Base-by-base conservation (phyloP, 2,888 invertebrate species). In the Euplagia quadripunctaria region DNA sequence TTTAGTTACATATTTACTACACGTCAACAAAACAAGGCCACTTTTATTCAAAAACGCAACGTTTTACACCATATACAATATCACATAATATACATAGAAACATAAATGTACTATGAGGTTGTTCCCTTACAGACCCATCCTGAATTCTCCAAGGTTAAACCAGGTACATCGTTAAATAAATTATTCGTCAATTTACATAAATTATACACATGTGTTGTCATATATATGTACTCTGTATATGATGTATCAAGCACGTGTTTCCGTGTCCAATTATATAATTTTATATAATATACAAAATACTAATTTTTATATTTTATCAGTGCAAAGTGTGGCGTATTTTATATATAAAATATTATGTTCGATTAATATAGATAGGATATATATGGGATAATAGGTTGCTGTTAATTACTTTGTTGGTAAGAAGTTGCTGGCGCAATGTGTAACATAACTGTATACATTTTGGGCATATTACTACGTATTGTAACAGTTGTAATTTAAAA, bases 101-200 rank as follows among this genome's bases (percentile, higher is more conserved):
- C 31, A 31, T 61, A 61, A 31, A 31, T 61, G 61, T 61, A 61
- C 61, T 14, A 31, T 61, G 20, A 61, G 61, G 61, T 63, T 31
- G 41, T 74, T 74, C 68, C 42, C 58, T 71, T 64, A 51, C 58
- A 78, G 58, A 64, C 68, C 73, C 72, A 73, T 76, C 73, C 74
- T 75, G 75, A 77, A 73, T 75, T 20, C 51, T 78, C 73, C 79
- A 83, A 83, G 83, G 83, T 64, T 68, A 46, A 51, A 46, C 16
- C 61, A 52, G 75, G 67, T 76, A 78, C 68, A 75, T 64, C 66
- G 76, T 75, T 80, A 76, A 73, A 63, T 68, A 79, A 79, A 84
- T 74, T 81, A 84, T 79, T 77, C 71, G 52, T 72, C 75, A 81
- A 85, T 85, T 85, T 81, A 79, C 83, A 83, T 84, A 85, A 52